Conservation (phyloP, 2,888 invertebrate genomes). For the Drosophila macrospina region DNA sequence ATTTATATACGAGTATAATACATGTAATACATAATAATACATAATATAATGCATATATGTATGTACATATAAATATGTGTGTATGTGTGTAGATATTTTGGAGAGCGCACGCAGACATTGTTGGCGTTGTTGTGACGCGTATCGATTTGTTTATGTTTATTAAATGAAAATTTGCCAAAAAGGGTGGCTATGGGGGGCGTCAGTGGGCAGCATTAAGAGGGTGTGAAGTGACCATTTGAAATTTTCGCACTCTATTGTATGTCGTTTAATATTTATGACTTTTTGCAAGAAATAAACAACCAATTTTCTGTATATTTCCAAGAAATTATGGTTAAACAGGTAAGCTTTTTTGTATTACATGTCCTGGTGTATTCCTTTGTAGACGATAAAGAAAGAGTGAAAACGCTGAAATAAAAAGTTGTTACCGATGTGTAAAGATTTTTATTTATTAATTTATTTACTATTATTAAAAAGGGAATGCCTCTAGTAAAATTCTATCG, state of each 20-base stretch:
- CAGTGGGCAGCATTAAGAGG: slow-evolving; percentile 5
- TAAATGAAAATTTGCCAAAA: slow-evolving; percentile 66
- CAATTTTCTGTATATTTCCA: background rate
- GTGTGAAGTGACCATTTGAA: slow-evolving; percentile 27
- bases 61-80: background rate
- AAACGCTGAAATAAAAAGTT: background rate
- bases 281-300: background rate
- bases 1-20: slow-evolving; percentile 8
- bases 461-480: no score
- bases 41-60: no score
- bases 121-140: slow-evolving; percentile 78
- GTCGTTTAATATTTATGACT: slow-evolving; percentile 8
- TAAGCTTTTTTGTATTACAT: background rate
- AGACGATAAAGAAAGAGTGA: background rate
- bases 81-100: background rate
- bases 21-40: background rate
- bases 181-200: slow-evolving; percentile 10
- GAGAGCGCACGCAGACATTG: slow-evolving; percentile 35
- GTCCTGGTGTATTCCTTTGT: background rate
- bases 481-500: no score
- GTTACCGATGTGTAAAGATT: no score
- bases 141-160: slow-evolving; percentile 82
- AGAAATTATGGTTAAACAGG: background rate
- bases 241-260: slow-evolving; percentile 29
- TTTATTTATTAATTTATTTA: no score